Base-by-base conservation (phyloP, 2,797 vertebrate genomes). In the Premnoplex brunnescens region DNA sequence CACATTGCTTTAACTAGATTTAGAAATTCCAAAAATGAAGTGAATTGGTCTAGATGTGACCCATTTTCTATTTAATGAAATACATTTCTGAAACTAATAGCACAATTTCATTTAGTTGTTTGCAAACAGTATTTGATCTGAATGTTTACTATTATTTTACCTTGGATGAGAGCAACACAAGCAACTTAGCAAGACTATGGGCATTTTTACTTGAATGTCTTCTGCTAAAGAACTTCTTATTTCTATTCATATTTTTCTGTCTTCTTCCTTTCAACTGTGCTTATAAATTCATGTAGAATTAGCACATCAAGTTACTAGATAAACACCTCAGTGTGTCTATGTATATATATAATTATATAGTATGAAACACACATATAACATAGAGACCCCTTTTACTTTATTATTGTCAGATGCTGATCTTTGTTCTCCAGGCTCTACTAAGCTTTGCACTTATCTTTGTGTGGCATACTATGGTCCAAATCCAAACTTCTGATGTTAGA, bases 251-350 rank as follows among this genome's bases (percentile, higher is more conserved):
- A 15, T 14, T 84, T 58, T 71, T 74, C 19, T 58, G 9, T 13
- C 48, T 41, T 79, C 23, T 46, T 52, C 34, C 26, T 14, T 71
- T 71, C 56, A 58, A 2, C 14, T 36, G 6, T 44, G 15, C 14
- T 37, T 55, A 18, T 49, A 52, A 75, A 41, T 63, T 86, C 1
- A 2, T 21, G 23, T 8, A 64, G 28, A 55, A 83, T 63, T 59
- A 48, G 1, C 19, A 48, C 17, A 28, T n/a, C 16, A 56, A 68
- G 1, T 68, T 55, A 59, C 37, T 16, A 72, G 36, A 46, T 16
- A 69, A 56, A 62, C 43, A 11, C 0, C 0, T 12, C 68, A 21
- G 4, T 74, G 6, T 19, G 7, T 22, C 15, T 6, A 15, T 4
- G 26, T 36, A 32, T 7, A 36, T 4, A 6, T 27, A 44, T 23